phyloP scores from a whole-genome alignment of 2,888 invertebrate species.

The Philonicus albiceps region DNA sequence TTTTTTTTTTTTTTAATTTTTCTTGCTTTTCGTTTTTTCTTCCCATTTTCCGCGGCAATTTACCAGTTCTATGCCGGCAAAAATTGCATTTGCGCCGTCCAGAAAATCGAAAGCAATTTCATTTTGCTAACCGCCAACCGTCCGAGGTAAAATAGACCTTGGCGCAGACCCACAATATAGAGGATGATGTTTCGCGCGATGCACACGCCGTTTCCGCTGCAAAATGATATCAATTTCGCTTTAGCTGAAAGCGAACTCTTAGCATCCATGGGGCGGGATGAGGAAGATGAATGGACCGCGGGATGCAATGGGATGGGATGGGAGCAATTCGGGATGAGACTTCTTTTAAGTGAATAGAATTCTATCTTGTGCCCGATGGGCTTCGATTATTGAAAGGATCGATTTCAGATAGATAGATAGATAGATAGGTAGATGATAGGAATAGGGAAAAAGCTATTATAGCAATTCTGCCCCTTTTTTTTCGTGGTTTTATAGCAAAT shows the following conservation, averaged over 20 bases:
- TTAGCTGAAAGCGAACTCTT: not conserved
- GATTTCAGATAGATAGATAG: not conserved
- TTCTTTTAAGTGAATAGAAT: not conserved
- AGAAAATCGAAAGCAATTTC: slow-evolving; percentile 33
- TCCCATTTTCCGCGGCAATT: not conserved
- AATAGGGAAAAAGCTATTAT: not conserved
- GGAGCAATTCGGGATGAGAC: not conserved
- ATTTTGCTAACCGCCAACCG: not conserved
- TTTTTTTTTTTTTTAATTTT: not conserved
- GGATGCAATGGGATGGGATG: not conserved
- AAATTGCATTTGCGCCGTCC: slow-evolving; percentile 8
- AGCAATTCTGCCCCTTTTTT: not conserved
- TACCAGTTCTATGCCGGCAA: not conserved
- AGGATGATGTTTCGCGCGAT: not conserved
- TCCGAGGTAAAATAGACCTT: not conserved
- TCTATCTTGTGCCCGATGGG: not conserved
- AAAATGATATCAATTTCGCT: slow-evolving; percentile 32
- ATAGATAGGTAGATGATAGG: not conserved
- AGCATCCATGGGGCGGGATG: not conserved
- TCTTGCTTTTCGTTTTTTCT: not conserved
- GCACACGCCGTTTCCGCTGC: slow-evolving; percentile 6
- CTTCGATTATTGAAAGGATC: not conserved
- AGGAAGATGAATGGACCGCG: not conserved
- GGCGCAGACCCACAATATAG: not conserved
- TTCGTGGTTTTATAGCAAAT: not conserved